phyloP scores from a whole-genome alignment of 2,797 vertebrate species.

The Trichosurus vulpecula region DNA sequence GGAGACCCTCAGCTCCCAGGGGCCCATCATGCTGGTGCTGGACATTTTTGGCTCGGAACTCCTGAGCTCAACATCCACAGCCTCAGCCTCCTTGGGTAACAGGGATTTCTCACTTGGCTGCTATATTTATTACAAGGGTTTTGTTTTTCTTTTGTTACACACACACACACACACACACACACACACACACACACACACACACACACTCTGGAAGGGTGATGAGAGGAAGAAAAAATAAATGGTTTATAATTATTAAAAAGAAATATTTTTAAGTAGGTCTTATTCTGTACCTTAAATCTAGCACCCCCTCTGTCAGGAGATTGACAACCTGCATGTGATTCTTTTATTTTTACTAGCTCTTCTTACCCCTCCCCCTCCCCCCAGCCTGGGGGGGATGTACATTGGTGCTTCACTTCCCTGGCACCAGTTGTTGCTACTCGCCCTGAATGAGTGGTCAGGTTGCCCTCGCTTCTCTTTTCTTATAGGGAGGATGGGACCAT shows the following conservation, averaged over 20 bases:
- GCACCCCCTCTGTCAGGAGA: background rate
- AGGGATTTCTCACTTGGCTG: background rate
- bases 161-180: too few species aligned
- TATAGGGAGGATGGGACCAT: conserved; percentile 97
- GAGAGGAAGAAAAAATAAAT: background rate
- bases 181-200: too few species aligned
- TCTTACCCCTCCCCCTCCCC: conserved; percentile 5
- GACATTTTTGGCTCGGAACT: background rate
- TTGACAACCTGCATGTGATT: background rate
- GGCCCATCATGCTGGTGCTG: background rate
- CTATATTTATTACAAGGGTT: background rate
- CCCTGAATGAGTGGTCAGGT: accelerated
- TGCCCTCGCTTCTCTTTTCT: conserved; percentile 3
- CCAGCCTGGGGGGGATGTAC: background rate
- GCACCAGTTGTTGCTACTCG: background rate
- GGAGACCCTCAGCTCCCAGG: background rate
- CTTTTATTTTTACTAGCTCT: background rate
- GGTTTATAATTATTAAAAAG: background rate
- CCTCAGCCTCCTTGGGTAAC: background rate
- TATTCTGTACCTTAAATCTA: background rate
- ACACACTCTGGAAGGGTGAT: background rate
- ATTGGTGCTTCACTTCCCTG: background rate
- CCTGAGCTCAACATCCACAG: background rate
- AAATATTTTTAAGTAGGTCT: background rate
- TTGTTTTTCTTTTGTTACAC: too few species aligned